phyloP scores from a whole-genome alignment of 2,797 vertebrate genomes.

The Malacoraja senta region DNA sequence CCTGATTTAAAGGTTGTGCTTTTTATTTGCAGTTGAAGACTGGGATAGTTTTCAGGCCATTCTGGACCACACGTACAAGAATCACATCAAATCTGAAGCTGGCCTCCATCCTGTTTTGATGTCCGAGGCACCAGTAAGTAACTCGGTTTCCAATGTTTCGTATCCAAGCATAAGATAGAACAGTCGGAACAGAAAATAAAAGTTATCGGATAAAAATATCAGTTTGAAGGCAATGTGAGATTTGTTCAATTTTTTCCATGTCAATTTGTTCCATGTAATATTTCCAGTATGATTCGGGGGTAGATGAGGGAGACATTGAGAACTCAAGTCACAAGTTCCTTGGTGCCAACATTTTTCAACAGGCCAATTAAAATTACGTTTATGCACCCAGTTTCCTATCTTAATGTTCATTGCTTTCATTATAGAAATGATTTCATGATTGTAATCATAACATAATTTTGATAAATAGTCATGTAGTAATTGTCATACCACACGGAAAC shows the following conservation, averaged over 20 bases:
- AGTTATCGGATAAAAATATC: background rate
- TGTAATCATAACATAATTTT: background rate
- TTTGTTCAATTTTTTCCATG: too few species aligned
- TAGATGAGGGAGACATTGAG: too few species aligned
- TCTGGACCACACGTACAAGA: constrained; percentile 96
- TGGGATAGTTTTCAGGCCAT: constrained; percentile 99
- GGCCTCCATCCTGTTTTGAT: constrained; percentile 94
- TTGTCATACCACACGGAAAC: too few species aligned
- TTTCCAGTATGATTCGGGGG: too few species aligned
- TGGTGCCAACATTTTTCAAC: background rate
- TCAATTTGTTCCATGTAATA: too few species aligned
- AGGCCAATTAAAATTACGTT: background rate
- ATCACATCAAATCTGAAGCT: constrained; percentile 97
- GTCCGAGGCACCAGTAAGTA: constrained; percentile 94
- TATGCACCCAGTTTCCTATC: background rate
- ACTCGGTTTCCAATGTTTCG: background rate
- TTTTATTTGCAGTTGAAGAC: constrained; percentile 78
- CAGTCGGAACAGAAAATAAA: background rate
- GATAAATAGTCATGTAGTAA: too few species aligned
- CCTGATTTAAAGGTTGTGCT: background rate
- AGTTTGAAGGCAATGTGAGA: background rate
- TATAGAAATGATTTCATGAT: background rate
- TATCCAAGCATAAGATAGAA: background rate
- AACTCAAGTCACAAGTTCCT: background rate
- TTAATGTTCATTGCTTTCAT: background rate